Evolutionary conservation across 2,888 invertebrate genomes (phyloP).

Genomic region (Choristoneura rosaceana): DNA sequence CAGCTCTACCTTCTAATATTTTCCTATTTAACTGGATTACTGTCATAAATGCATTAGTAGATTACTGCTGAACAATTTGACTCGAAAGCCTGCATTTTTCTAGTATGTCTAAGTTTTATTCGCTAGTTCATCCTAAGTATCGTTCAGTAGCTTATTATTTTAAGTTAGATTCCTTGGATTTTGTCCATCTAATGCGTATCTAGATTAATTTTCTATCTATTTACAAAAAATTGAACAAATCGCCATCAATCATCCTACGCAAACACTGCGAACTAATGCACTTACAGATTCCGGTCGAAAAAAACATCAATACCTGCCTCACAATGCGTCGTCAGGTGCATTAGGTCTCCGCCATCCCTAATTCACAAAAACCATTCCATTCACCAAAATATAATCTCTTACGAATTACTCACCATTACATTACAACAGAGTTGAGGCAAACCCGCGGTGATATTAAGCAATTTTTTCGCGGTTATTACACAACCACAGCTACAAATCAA

Average conservation of each 20-base stretch:
- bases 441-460: slow-evolving; percentile 51
- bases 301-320: slow-evolving; percentile 67
- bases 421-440: slow-evolving; percentile 63
- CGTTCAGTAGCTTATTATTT: too few species aligned
- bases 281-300: slow-evolving; percentile 57
- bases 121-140: background rate
- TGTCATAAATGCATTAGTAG: too few species aligned
- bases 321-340: slow-evolving; percentile 78
- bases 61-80: too few species aligned
- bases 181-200: background rate
- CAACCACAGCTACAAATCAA: slow-evolving; percentile 49
- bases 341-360: slow-evolving; percentile 70
- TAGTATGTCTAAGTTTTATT: too few species aligned
- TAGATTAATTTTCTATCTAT: background rate
- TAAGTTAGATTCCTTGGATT: too few species aligned
- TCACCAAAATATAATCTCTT: slow-evolving; percentile 75
- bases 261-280: slow-evolving; percentile 66
- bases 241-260: slow-evolving; percentile 57
- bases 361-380: slow-evolving; percentile 69
- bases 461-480: slow-evolving; percentile 73
- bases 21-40: too few species aligned
- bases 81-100: too few species aligned
- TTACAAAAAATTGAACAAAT: background rate
- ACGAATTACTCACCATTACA: slow-evolving; percentile 64
- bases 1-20: background rate